Base-by-base conservation (phyloP, 2,113 vertebrate species). In the Poecilia latipinna region DNA sequence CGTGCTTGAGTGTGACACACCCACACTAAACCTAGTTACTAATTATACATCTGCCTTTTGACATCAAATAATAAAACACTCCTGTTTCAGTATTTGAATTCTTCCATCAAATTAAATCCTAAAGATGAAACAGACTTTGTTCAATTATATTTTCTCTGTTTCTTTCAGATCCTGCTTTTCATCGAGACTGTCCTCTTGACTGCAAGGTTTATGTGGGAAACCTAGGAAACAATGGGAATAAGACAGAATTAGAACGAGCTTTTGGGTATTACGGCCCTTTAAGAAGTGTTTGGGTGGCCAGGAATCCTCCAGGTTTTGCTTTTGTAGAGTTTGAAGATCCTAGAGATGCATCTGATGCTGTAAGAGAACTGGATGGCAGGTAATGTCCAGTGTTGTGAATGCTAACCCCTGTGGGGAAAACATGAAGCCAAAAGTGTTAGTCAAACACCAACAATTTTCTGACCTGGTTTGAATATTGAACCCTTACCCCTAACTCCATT, bases 131-230 rank as follows among this genome's bases (percentile, higher is more conserved):
- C 48, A 35, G 10, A 54, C 1, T 24, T 67, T 15, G 1, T 31
- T 12, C 4, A 42, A 4, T 15, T 15, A 54, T 54, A 3, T 22
- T n/a, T n/a, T 68, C 4, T 67, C 10, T 78, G 8, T 54, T 28
- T 68, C n/a, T 72, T 62, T 7, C 78, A 95, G 94, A 94, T 74
- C 78, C 96, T 91, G 94, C 93, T 64, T 96, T 96, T 94, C 94
- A 96, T 92, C 95, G 96, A 86, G 97, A 98, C 82, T 98, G 98
- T 92, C 97, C 98, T 4, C 94, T 99, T 77, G 98, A 99, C 89
- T 99, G 97, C 93, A 99, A 99, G 91, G 97, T 99, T 78, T 99
- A 99, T 26, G 98, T 99, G 78, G 97, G 98, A 66, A 99, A 99
- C 94, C 95, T 99, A 85, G 97, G 98, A 64, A 98, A 98, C 87